phyloP scores from a whole-genome alignment of 37 sponge, comb jelly and placozoan genomes.

The Hormiphora californensis region DNA sequence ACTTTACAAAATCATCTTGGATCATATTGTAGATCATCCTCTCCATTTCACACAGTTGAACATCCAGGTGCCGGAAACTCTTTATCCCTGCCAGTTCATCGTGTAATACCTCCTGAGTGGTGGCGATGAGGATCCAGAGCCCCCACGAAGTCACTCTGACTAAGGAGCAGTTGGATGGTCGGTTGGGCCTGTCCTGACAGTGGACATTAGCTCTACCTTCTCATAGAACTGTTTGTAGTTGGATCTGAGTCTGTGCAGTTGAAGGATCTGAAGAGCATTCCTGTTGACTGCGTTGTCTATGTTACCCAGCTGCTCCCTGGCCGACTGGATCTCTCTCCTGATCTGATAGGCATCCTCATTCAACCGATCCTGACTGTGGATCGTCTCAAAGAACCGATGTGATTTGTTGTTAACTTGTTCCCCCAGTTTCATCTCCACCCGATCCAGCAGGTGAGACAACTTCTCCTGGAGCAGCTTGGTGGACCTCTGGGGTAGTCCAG shows the following conservation, averaged over 20 bases:
- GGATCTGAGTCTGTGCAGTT: background rate
- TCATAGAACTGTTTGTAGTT: background rate
- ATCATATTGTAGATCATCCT: conserved; percentile 84
- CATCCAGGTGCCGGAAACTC: conserved; percentile 80
- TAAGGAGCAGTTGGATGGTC: conserved; percentile 89
- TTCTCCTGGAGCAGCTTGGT: conserved; percentile 52
- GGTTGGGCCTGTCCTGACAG: conserved; percentile 92
- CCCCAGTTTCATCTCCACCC: conserved; percentile 85
- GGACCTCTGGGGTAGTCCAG: conserved; percentile 27
- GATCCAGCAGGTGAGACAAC: conserved; percentile 88
- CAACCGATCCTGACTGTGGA: conserved; percentile 70
- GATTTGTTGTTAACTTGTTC: conserved; percentile 78
- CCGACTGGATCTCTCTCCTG: background rate
- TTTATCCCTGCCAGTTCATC: conserved; percentile 81
- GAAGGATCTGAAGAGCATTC: background rate
- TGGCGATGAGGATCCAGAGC: conserved; percentile 91
- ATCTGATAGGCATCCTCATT: conserved; percentile 48
- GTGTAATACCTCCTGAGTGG: conserved; percentile 83
- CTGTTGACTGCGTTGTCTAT: background rate
- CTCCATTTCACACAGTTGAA: conserved; percentile 86
- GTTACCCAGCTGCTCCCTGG: background rate
- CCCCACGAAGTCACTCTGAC: conserved; percentile 84
- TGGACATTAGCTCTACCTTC: conserved; percentile 69
- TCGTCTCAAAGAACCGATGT: conserved; percentile 83
- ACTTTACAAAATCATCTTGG: conserved; percentile 83